Conservation (phyloP, 2,113 vertebrate genomes). For the Camelus dromedarius region DNA sequence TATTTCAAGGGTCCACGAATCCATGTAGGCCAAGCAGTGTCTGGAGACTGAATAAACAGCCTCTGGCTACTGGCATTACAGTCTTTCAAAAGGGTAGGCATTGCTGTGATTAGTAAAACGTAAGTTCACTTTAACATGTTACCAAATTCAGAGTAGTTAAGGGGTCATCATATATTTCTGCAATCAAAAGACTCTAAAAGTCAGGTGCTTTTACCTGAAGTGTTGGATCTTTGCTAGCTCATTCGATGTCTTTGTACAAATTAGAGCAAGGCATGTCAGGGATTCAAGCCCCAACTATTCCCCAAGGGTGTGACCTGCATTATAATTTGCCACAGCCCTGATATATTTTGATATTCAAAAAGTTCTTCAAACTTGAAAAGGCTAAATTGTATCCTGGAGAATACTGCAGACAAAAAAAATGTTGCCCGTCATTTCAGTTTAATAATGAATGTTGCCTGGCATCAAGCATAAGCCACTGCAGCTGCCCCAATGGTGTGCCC, state of each 20-base stretch:
- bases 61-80: background rate
- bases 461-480: background rate
- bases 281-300: background rate
- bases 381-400: background rate
- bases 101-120: background rate
- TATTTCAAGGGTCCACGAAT: background rate
- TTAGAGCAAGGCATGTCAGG: background rate
- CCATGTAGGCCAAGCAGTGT: background rate
- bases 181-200: background rate
- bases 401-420: background rate
- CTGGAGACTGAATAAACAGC: background rate
- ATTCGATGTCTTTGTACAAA: background rate
- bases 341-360: background rate
- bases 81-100: background rate
- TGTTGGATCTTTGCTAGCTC: background rate
- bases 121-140: background rate
- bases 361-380: background rate
- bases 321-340: background rate
- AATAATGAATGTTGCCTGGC: background rate
- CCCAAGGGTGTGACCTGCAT: background rate
- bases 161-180: background rate
- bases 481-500: background rate
- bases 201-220: background rate
- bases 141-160: background rate
- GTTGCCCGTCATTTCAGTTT: background rate